Evolutionary conservation across 2,888 invertebrate genomes (phyloP), one percentile per base, ranked within the genome.

Genomic region (Acronicta psi): DNA sequence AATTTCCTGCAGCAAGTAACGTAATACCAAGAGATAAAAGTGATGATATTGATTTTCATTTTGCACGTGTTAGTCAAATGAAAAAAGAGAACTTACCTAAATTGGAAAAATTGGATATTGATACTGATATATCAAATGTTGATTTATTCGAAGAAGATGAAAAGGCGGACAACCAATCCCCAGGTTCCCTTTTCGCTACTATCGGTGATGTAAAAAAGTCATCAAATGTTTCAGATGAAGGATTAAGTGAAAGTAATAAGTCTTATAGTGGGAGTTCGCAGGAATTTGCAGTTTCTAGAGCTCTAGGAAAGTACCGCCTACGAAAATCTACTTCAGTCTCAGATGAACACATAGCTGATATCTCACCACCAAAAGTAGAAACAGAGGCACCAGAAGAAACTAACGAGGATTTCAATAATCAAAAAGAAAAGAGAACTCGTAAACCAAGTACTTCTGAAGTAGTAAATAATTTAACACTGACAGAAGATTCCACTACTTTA

Each of bases 221-320:
- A 42, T 93, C 95, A 0, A 93, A 92, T 23, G 92, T 94, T 29
- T 95, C 95, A 18, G 96, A 96, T 70, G 96, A 96, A 81, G 87
- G 87, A 18, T 92, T 94, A 17, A 95, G 91, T 69, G 95, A 95
- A 66, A 95, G 91, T 45, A 93, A 89, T 64, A 93, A 93, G 71
- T 91, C 94, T 2, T 95, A 95, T 56, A 94, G 95, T 61, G 96
- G 96, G 17, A 95, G 96, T 14, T 96, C 97, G 10, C 97, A 97
- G 95, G 97, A 97, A 83, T 97, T 97, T 87, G 97, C 97, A 0
- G 97, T 97, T 0, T 97, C 97, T 0, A 91, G 97, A 80, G 97
- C 97, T 0, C 89, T 97, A 20, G 97, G 97, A 20, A 97, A 97
- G 88, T 97, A 97, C 82, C 94, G 97, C 43, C 95, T 97, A 71